Percentiles rank a stretch among this genome's conserved stretches.
Conservation (phyloP, 1,140 invertebrate genomes). For the Drosophila melanica region DNA sequence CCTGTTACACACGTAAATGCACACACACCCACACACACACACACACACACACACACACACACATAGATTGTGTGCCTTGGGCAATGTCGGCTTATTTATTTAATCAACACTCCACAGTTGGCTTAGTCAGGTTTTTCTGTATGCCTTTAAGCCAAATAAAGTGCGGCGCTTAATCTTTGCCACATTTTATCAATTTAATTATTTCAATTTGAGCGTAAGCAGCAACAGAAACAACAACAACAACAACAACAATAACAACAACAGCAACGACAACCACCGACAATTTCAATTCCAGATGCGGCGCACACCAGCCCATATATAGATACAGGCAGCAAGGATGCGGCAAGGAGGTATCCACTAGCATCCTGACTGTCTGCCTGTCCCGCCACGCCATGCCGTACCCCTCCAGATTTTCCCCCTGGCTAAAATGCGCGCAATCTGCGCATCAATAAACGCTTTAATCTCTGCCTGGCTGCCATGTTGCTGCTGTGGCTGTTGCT, state of each 20-base stretch:
- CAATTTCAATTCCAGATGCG: constrained; percentile 66
- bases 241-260: constrained; percentile 45
- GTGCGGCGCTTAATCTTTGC: constrained; percentile 82
- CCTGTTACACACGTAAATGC: constrained; percentile 61
- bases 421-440: constrained; percentile 82
- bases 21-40: neutral
- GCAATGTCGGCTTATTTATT: constrained; percentile 77
- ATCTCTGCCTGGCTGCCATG: constrained; percentile 73
- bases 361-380: constrained; percentile 42
- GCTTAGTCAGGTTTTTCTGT: constrained; percentile 60
- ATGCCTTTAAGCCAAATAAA: constrained; percentile 81
- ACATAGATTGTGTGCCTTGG: constrained; percentile 41
- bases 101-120: constrained; percentile 82
- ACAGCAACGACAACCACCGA: constrained; percentile 59
- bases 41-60: constrained; percentile 12
- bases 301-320: constrained; percentile 31
- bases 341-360: constrained; percentile 41
- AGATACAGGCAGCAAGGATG: constrained; percentile 11
- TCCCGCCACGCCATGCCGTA: neutral
- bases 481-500: constrained; percentile 46
- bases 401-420: constrained; percentile 59
- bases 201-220: constrained; percentile 83
- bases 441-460: constrained; percentile 83
- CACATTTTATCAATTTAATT: constrained; percentile 83
- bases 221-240: constrained; percentile 45